Percentiles rank a stretch among this genome's conserved stretches.
Evolutionary conservation across 2,797 vertebrate genomes (phyloP).

Genomic region (Epinephelus awoara): DNA sequence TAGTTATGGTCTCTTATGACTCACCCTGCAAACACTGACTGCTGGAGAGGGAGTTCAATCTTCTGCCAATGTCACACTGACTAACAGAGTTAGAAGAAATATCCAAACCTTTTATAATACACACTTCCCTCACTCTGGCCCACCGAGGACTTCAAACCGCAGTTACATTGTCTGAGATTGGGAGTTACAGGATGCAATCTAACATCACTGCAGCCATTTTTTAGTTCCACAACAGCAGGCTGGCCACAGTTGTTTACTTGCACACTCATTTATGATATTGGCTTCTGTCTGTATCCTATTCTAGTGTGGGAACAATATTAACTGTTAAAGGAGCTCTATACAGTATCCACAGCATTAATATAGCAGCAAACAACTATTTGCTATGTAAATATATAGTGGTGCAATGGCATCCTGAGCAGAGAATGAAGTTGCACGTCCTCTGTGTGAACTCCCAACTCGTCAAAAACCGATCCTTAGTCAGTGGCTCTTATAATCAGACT

Average conservation of each 20-base stretch:
- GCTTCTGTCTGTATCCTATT: conserved; percentile 11
- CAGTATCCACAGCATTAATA: too few relatives aligned
- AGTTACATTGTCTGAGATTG: conserved; percentile 33
- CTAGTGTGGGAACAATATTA: conserved; percentile 1
- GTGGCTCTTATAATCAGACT: too few relatives aligned
- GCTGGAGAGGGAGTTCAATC: conserved; percentile 76
- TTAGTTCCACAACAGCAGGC: conserved; percentile 9
- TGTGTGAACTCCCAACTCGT: too few relatives aligned
- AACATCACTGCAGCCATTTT: conserved; percentile 16
- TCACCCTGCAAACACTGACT: conserved; percentile 74
- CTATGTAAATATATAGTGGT: too few relatives aligned
- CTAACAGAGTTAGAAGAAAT: conserved; percentile 70
- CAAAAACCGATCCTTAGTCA: too few relatives aligned
- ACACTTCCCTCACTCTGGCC: conserved; percentile 45
- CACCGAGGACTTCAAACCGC: conserved; percentile 41
- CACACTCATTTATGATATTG: conserved; percentile 24
- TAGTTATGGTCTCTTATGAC: conserved; percentile 79
- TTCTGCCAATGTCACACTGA: conserved; percentile 75
- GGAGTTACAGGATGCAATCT: conserved; percentile 39
- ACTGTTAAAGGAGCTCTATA: too few relatives aligned
- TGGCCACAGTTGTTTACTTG: conserved; percentile 4
- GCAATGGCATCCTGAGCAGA: too few relatives aligned
- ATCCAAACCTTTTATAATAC: conserved; percentile 58
- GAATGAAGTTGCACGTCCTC: too few relatives aligned
- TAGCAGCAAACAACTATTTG: too few relatives aligned